Evolutionary conservation across 2,888 invertebrate genomes (phyloP), one percentile per base, ranked within the genome.

Genomic region (Drosophila gaucha): DNA sequence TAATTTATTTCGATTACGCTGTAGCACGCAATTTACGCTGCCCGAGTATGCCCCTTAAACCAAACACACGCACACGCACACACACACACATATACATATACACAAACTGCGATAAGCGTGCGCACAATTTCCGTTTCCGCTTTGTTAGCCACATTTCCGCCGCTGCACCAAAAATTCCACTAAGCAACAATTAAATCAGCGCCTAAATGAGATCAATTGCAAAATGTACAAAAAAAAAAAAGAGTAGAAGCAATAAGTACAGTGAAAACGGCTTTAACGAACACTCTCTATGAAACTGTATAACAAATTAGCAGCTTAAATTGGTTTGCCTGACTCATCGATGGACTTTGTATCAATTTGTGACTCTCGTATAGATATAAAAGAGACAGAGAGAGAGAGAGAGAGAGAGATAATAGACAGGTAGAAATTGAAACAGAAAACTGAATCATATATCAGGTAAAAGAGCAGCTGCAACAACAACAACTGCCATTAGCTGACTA

Each of bases 1-100:
- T 87, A 84, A 84, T 87, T 84, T 84, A 84, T 84, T 84, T 87
- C 80, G 88, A 87, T 84, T 87, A 85, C 82, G 74, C 80, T 70
- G 75, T 71, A 72, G 80, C 84, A 84, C 88, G 84, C 84, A 87
- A 84, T 87, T 87, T 85, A 79, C 78, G 86, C 82, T 70, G 52
- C 31, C 41, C 41, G 41, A 67, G 74, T 64, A 76, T 78, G 84
- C 84, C 82, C 80, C 72, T 80, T 71, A 65, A 80, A 65, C 60
- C 33, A 64, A 46, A 67, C 50, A 59, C 56, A 64, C 35, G 54
- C 54, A 46, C 14, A 31, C 26, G 22, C 50, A 54, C 14, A 16
- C 3, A 50, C 43, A 39, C 9, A 22, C 3, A 26, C 5, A 18
- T 22, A 41, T 3, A 38, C 26, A 44, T 12, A 54, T 12, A 39